A percentile compares a stretch with the other conserved stretches of the same genome.
Evolutionary conservation across 2,888 invertebrate species (phyloP).

Genomic region (Aphidoletes aphidimyza): DNA sequence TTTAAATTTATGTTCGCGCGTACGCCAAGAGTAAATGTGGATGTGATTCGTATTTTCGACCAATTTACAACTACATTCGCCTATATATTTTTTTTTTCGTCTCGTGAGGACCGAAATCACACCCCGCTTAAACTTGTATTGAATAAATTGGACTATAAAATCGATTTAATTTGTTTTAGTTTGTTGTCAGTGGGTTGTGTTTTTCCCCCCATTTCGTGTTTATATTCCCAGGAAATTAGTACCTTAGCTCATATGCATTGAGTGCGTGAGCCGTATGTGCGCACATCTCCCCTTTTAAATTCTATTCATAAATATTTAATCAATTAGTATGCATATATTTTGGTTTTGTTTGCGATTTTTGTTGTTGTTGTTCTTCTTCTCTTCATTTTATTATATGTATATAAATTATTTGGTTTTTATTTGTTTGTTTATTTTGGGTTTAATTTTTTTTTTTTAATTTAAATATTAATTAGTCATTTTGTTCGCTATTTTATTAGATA

Average conservation of each 20-base stretch:
- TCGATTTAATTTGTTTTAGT: constrained; percentile 38
- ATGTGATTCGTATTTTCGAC: constrained; percentile 18
- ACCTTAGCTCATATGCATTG: constrained; percentile 23
- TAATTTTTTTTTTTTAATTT: constrained; percentile 13
- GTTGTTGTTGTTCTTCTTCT: too few relatives aligned
- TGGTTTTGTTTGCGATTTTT: neutral
- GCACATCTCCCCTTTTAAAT: constrained; percentile 13
- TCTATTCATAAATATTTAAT: constrained; percentile 30
- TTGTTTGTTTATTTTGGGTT: neutral
- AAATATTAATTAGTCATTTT: constrained; percentile 29
- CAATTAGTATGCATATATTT: neutral
- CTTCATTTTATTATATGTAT: neutral
- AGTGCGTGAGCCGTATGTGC: constrained; percentile 14
- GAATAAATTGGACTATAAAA: constrained; percentile 51
- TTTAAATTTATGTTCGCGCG: neutral
- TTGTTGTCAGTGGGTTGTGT: too few relatives aligned
- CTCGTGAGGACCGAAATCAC: neutral
- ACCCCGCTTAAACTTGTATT: neutral
- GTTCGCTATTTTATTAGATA: constrained; percentile 48
- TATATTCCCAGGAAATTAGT: neutral
- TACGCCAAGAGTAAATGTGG: constrained; percentile 24
- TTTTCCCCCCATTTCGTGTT: neutral
- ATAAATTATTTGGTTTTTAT: neutral
- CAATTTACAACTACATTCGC: constrained; percentile 45
- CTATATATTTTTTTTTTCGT: neutral